A percentile compares a stretch with the other conserved stretches of the same genome.
Conservation (phyloP, 2,113 vertebrate genomes). For the Rhea americana region DNA sequence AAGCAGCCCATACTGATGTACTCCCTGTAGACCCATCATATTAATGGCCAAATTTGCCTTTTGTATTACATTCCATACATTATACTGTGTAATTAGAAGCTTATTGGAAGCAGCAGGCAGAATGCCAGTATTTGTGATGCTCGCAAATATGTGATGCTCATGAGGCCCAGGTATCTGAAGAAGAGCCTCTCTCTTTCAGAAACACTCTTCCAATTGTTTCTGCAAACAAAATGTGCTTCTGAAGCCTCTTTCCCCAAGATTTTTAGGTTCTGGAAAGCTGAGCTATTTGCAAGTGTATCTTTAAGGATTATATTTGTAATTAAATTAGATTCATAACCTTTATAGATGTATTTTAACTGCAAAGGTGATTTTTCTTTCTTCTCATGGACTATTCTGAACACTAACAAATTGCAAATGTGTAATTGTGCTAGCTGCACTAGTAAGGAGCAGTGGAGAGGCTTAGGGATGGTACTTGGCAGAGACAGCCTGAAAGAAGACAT, state of each 20-base stretch:
- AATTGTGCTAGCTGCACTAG: not conserved
- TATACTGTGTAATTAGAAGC: conserved; percentile 16
- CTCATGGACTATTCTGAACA: not conserved
- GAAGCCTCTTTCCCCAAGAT: not conserved
- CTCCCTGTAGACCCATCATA: conserved; percentile 25
- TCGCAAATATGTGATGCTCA: not conserved
- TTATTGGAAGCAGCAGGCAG: conserved; percentile 24
- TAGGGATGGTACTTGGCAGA: not conserved
- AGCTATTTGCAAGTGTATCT: not conserved
- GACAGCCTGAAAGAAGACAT: not conserved
- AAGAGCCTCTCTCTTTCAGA: not conserved
- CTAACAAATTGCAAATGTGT: not conserved
- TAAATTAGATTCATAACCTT: not conserved
- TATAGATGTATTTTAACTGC: not conserved
- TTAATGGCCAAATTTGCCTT: not conserved
- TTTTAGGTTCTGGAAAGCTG: not conserved
- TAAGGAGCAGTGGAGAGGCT: not conserved
- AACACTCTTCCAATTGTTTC: not conserved
- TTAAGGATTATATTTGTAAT: not conserved
- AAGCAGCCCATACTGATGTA: not conserved
- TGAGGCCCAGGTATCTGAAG: not conserved
- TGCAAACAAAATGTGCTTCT: not conserved
- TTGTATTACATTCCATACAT: conserved; percentile 28
- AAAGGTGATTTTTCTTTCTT: not conserved
- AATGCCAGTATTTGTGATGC: not conserved